Percentiles rank a stretch among this genome's conserved stretches.
Evolutionary conservation across 1,140 invertebrate species (phyloP).

Genomic region (Ceratitis capitata): DNA sequence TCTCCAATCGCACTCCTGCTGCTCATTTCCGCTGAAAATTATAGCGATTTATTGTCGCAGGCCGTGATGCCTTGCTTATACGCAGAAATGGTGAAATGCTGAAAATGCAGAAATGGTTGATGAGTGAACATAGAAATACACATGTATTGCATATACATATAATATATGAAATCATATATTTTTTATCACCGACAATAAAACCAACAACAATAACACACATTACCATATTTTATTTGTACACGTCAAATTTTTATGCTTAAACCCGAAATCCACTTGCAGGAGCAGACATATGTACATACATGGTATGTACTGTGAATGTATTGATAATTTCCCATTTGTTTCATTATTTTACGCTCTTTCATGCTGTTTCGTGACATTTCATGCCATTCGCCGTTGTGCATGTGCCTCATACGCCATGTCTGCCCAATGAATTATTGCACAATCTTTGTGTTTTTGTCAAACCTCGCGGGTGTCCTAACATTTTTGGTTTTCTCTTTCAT

Average conservation of each 20-base stretch:
- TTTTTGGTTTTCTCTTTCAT: neutral
- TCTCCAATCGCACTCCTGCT: neutral
- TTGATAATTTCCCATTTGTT: neutral
- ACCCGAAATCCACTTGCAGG: neutral
- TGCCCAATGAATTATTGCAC: neutral
- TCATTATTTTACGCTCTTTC: neutral
- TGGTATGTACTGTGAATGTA: no score
- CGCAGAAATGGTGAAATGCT: neutral
- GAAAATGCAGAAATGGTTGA: neutral
- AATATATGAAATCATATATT: neutral
- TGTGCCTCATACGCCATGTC: neutral
- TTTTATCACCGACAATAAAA: neutral
- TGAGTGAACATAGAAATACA: neutral
- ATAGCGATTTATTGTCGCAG: neutral
- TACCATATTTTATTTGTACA: neutral
- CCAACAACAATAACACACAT: no score
- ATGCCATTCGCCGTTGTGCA: neutral
- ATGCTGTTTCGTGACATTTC: constrained; percentile 17
- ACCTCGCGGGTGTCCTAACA: constrained; percentile 18
- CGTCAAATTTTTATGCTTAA: neutral
- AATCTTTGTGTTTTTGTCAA: neutral
- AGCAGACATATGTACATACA: no score
- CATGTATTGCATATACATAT: neutral
- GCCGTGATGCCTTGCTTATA: no score
- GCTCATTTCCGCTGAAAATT: neutral